Percentiles rank a stretch among this genome's conserved stretches.
These are phyloP conservation scores for Mirounga angustirostris DNA, from an alignment of 2,113 vertebrate species.

Conservation along the genomic window DNA sequence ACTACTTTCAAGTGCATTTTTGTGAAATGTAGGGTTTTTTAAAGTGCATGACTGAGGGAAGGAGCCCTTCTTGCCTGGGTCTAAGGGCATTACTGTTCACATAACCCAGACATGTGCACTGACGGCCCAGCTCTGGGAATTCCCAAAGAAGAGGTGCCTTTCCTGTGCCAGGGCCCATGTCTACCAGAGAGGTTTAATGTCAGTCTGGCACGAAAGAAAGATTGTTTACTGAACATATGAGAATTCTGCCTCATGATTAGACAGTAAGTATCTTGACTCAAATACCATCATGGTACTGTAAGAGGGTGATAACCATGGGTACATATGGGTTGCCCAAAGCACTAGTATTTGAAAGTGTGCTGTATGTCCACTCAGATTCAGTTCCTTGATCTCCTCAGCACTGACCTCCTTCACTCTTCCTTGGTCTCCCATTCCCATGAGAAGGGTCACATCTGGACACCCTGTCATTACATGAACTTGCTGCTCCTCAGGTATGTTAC, in stretches of 20 bases:
- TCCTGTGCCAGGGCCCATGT: neutral
- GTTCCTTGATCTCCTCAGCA: neutral
- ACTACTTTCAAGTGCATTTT: neutral
- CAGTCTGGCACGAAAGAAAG: neutral
- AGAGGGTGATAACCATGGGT: neutral
- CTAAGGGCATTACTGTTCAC: neutral
- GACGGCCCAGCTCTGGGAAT: neutral
- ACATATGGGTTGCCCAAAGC: neutral
- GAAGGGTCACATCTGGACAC: neutral
- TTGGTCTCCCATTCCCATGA: neutral
- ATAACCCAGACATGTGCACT: neutral
- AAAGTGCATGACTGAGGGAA: neutral
- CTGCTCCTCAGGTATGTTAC: neutral
- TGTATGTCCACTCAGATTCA: neutral
- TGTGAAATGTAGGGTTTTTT: constrained; percentile 8
- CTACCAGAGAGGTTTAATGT: neutral
- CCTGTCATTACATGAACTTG: neutral
- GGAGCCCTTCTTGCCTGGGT: neutral
- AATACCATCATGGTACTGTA: neutral
- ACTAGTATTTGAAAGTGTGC: neutral
- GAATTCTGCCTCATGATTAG: neutral
- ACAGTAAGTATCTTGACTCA: neutral
- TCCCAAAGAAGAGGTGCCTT: neutral
- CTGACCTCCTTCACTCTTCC: neutral
- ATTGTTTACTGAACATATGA: neutral